These are phyloP conservation scores for Hylaeus volcanicus DNA, from an alignment of 1,140 invertebrate genomes.

Conservation along the genomic window DNA sequence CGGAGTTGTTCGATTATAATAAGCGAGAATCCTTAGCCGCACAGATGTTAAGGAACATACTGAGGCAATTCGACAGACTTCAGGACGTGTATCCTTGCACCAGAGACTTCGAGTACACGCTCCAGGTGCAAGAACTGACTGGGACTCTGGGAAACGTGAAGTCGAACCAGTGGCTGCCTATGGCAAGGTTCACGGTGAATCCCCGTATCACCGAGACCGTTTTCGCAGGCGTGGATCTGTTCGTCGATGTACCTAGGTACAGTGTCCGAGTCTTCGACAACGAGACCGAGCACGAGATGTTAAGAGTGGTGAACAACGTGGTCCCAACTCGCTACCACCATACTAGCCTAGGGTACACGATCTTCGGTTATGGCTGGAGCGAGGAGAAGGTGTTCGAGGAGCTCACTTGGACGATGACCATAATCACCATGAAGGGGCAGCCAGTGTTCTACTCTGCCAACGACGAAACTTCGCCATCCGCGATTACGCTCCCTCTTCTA, in stretches of 20 bases:
- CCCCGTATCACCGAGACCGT: conserved; percentile 35
- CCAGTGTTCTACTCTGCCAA: conserved; percentile 37
- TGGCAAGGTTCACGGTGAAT: conserved; percentile 53
- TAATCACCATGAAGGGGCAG: conserved; percentile 65
- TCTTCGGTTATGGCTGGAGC: conserved; percentile 72
- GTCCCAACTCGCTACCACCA: conserved; percentile 56
- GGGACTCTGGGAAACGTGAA: conserved; percentile 37
- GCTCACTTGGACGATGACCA: conserved; percentile 66
- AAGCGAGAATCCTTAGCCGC: conserved; percentile 36
- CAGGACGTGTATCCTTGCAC: conserved; percentile 50
- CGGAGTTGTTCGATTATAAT: conserved; percentile 48
- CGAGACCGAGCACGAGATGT: conserved; percentile 66
- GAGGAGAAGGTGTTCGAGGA: conserved; percentile 37
- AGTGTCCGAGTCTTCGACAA: conserved; percentile 72
- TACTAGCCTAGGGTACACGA: conserved; percentile 68
- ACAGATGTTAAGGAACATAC: conserved; percentile 44
- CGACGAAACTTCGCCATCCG: conserved; percentile 5
- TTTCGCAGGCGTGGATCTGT: conserved; percentile 61
- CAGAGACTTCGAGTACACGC: conserved; percentile 54
- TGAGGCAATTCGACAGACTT: conserved; percentile 37
- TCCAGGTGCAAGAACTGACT: conserved; percentile 53
- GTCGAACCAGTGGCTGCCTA: conserved; percentile 55
- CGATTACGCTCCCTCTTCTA: conserved; percentile 25
- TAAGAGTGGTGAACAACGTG: conserved; percentile 62
- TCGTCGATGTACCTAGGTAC: conserved; percentile 62